Evolutionary conservation across 2,888 invertebrate species (phyloP).

Genomic region (Eupithecia insigniata): DNA sequence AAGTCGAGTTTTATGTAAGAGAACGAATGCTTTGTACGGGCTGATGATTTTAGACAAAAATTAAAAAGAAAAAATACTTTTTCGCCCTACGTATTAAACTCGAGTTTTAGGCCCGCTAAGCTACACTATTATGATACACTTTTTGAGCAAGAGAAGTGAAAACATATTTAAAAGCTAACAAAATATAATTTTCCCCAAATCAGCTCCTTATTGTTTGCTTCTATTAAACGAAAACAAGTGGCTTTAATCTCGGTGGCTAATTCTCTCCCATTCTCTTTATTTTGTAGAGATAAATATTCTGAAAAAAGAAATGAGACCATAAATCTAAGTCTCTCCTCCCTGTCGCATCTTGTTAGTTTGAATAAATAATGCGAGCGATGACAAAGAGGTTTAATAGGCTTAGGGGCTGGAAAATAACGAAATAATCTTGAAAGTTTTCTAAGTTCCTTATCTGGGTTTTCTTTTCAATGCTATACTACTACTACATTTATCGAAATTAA

Average conservation of each 20-base stretch:
- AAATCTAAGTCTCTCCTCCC: slow-evolving; percentile 35
- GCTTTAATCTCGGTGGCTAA: background rate
- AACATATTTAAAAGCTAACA: background rate
- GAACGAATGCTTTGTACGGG: too few relatives aligned
- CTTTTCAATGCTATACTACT: too few relatives aligned
- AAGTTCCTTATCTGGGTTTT: background rate
- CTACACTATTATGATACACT: too few relatives aligned
- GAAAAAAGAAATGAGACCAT: slow-evolving; percentile 51
- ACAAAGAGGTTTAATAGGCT: slow-evolving; percentile 36
- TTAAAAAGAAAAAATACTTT: too few relatives aligned
- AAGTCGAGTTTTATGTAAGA: too few relatives aligned
- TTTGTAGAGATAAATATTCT: slow-evolving; percentile 36
- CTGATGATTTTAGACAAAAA: too few relatives aligned
- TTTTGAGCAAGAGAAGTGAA: too few relatives aligned
- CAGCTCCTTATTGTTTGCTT: too few relatives aligned
- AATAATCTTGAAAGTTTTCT: background rate
- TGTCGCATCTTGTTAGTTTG: slow-evolving; percentile 43
- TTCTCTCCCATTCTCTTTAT: background rate
- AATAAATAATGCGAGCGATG: slow-evolving; percentile 39
- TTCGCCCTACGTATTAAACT: too few relatives aligned
- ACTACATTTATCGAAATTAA: too few relatives aligned
- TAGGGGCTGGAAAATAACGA: slow-evolving; percentile 15
- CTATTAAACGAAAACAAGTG: background rate
- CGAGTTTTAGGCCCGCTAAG: too few relatives aligned
- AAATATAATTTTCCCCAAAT: background rate